Conservation (phyloP, 2,113 vertebrate species). For the Rhadina sibilatrix region DNA sequence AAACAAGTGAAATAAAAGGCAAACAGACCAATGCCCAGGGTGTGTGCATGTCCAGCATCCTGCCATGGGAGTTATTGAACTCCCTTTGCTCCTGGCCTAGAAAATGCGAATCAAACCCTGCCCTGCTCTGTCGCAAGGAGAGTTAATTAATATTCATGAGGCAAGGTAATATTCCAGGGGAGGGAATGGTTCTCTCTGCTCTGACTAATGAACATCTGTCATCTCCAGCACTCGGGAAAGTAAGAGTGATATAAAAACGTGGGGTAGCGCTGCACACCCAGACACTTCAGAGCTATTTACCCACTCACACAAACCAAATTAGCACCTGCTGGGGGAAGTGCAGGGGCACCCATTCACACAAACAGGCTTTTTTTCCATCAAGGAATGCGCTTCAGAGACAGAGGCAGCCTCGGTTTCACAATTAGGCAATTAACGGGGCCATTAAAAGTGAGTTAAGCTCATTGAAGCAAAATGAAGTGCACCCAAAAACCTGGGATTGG, state of each 20-base stretch:
- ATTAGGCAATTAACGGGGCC: not conserved
- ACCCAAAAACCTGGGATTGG: not conserved
- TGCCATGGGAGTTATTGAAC: fast-evolving
- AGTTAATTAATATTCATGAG: not conserved
- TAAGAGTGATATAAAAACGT: not conserved
- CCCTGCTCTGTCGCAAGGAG: not conserved
- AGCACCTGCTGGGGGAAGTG: not conserved
- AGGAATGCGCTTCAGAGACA: not conserved
- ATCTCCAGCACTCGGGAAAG: not conserved
- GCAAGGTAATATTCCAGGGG: not conserved
- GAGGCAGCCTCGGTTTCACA: not conserved
- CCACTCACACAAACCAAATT: not conserved
- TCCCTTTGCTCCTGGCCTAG: not conserved
- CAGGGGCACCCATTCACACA: not conserved
- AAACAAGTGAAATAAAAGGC: fast-evolving
- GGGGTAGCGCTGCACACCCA: not conserved
- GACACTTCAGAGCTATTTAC: not conserved
- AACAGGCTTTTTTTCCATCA: not conserved
- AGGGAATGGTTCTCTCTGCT: not conserved
- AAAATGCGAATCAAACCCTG: not conserved
- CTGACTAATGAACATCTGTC: conserved; percentile 29
- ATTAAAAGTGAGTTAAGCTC: not conserved
- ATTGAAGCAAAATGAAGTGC: not conserved
- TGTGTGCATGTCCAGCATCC: not conserved
- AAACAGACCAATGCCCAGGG: not conserved